These are phyloP conservation scores for Antigone vipio DNA, from an alignment of 2,113 vertebrate genomes.

Conservation along the genomic window DNA sequence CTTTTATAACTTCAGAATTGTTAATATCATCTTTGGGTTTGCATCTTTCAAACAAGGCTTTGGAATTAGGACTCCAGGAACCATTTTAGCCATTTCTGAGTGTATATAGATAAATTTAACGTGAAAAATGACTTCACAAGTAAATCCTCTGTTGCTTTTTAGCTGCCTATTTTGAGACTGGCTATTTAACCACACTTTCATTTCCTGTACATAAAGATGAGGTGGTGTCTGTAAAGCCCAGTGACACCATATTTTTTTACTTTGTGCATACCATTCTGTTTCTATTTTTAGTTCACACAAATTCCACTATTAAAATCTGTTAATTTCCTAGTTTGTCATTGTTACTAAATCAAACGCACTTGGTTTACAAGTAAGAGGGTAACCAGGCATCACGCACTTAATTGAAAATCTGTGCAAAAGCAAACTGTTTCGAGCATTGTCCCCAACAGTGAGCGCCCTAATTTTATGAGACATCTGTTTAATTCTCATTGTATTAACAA, in stretches of 20 bases:
- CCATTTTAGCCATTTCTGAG: background rate
- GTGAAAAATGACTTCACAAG: background rate
- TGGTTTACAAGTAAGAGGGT: conserved; percentile 9
- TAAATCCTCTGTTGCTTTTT: background rate
- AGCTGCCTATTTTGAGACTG: background rate
- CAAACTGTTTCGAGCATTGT: background rate
- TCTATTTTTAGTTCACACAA: background rate
- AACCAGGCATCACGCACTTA: background rate
- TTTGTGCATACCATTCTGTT: background rate
- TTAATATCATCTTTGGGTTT: background rate
- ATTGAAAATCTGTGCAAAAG: conserved; percentile 8
- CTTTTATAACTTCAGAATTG: background rate
- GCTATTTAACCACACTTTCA: background rate
- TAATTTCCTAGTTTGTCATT: background rate
- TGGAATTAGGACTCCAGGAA: background rate
- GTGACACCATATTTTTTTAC: background rate
- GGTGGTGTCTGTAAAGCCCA: background rate
- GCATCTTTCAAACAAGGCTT: background rate
- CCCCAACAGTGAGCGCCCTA: background rate
- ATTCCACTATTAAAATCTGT: background rate
- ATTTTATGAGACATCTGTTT: conserved; percentile 53
- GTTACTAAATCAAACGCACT: background rate
- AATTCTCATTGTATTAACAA: conserved; percentile 27
- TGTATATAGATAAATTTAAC: background rate
- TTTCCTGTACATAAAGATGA: background rate